Evolutionary conservation across 53 echinoderm and acorn worm genomes (phyloP), one percentile per base, ranked within the genome.

Genomic region (Antedon mediterranea): DNA sequence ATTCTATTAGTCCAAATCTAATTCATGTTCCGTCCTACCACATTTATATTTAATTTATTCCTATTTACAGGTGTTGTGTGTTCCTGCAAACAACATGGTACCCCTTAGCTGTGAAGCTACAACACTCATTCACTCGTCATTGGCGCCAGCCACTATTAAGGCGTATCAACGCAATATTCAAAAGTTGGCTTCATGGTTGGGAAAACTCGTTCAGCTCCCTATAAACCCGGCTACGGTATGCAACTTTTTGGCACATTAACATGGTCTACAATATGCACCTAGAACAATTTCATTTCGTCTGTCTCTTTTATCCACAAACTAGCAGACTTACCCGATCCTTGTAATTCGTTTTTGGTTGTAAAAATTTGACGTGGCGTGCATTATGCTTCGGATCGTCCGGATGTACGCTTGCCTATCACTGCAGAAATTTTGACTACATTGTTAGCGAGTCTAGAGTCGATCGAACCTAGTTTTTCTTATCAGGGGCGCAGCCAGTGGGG

Each of bases 181-280:
- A 32, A 30, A 80, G 75, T 5, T 84, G 77, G 70, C 41, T 11
- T 31, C 18, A 32, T 7, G 85, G 78, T 9, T 84, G 75, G 70
- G 42, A 26, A 18, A 31, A 0, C 4, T 26, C 0, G 31, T 0
- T 14, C 32, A 43, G 23, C 29, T 75, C 20, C 37, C 80, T n/a
- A 72, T 76, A 20, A 18, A 13, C 6, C 41, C 33, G 0, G 70
- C 33, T 26, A 57, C 23, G 20, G 2, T 84, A 3, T 28, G 34
- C 0, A 33, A 43, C 34, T 84, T 84, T 75, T 34, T 84, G 32
- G 79, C 85, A 15, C 80, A 79, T 79, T 73, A 84, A 0, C 77
- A 75, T 20, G 32, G 74, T 4, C 15, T 34, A 32, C 0, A 33
- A 28, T 30, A 72, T 8, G 31, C 85, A n/a, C 80, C 80, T 0